Evolutionary conservation across 2,797 vertebrate genomes (phyloP).

Genomic region (Poecile montanus): DNA sequence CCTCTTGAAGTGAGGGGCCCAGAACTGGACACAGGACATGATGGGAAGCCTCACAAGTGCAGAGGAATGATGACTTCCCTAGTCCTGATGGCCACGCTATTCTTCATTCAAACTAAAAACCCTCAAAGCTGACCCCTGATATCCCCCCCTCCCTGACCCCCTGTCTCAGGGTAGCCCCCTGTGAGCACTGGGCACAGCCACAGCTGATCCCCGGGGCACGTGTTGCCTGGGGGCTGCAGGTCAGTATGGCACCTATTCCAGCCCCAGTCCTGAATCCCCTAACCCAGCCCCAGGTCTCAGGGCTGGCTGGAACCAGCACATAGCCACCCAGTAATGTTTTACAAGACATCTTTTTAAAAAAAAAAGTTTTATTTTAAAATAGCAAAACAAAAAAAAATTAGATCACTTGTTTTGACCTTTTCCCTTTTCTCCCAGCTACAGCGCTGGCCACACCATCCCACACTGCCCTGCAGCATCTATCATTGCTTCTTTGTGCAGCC

Average conservation of each 20-base stretch:
- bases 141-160: neutral
- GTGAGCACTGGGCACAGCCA: accelerated
- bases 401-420: neutral
- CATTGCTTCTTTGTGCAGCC: neutral
- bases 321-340: neutral
- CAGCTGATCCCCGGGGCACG: neutral
- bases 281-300: neutral
- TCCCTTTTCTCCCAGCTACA: neutral
- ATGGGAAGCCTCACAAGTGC: neutral
- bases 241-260: too few relatives aligned
- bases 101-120: neutral
- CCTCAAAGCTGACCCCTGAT: accelerated
- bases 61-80: neutral
- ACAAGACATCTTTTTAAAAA: neutral
- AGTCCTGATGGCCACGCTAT: neutral
- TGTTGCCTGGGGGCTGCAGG: neutral
- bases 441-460: too few relatives aligned
- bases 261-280: accelerated
- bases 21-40: neutral
- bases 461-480: neutral
- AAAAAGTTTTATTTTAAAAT: neutral
- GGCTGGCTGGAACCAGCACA: accelerated
- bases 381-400: neutral
- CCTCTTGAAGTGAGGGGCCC: neutral
- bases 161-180: too few relatives aligned